Percentiles rank a stretch among this genome's conserved stretches.
Conservation (phyloP, 2,888 invertebrate species). For the Macaria notata region DNA sequence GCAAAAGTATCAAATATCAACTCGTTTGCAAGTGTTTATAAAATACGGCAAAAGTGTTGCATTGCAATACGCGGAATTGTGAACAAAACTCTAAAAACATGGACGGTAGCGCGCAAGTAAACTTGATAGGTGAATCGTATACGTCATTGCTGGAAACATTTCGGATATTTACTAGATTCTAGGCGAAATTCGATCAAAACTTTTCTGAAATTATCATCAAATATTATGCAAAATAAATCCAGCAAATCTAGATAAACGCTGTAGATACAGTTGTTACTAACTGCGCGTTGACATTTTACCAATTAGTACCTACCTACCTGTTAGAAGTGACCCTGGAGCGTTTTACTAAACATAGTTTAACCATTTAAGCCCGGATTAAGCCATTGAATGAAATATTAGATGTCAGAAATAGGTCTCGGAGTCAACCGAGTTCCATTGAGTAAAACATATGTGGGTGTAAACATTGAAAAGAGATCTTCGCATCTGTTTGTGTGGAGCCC, state of each 20-base stretch:
- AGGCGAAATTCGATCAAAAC: no score
- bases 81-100: conserved; percentile 10
- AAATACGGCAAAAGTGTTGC: conserved; percentile 10
- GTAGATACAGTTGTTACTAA: conserved; percentile 4
- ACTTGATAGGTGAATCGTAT: conserved; percentile 17
- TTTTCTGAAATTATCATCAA: no score
- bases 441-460: conserved; percentile 54
- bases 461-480: conserved; percentile 56
- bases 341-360: conserved; percentile 19
- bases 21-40: not conserved
- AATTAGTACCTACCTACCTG: conserved; percentile 8
- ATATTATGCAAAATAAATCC: no score
- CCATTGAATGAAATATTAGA: conserved; percentile 23
- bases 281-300: conserved; percentile 12
- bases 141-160: conserved; percentile 32
- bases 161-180: not conserved
- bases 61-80: not conserved
- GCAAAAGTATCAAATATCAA: conserved; percentile 10
- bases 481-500: conserved; percentile 56
- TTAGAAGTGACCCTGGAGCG: conserved; percentile 17
- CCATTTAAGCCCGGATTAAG: conserved; percentile 20
- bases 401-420: conserved; percentile 13
- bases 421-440: conserved; percentile 31
- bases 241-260: no score
- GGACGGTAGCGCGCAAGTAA: conserved; percentile 4